A percentile compares a stretch with the other conserved stretches of the same genome.
phyloP scores from a whole-genome alignment of 1,140 invertebrate genomes.

The Aethina tumida region DNA sequence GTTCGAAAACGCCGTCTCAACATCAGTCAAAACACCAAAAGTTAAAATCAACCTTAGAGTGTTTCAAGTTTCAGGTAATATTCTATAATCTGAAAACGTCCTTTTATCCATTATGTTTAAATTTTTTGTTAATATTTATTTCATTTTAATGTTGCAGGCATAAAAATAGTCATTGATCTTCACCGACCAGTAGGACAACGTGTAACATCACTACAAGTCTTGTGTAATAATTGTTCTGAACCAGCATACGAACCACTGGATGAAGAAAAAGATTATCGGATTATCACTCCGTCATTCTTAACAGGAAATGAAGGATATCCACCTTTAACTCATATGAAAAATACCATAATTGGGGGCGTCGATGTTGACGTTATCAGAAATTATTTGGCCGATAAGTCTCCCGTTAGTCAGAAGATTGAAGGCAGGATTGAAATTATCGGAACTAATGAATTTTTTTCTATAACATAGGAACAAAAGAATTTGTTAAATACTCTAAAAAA shows the following conservation, averaged over 20 bases:
- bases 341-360: constrained; percentile 17
- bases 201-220: constrained; percentile 43
- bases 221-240: constrained; percentile 54
- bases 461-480: too few species aligned
- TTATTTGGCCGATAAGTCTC: constrained; percentile 31
- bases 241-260: constrained; percentile 49
- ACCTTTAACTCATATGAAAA: constrained; percentile 31
- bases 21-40: constrained; percentile 26
- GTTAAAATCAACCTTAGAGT: constrained; percentile 41
- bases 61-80: constrained; percentile 37
- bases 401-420: constrained; percentile 33
- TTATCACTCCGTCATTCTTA: constrained; percentile 53
- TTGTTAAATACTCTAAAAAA: too few species aligned
- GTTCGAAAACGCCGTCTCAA: constrained; percentile 36
- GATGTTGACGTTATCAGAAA: constrained; percentile 28
- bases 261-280: constrained; percentile 43
- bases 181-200: constrained; percentile 43
- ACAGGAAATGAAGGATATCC: constrained; percentile 52
- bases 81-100: not conserved
- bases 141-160: constrained; percentile 17
- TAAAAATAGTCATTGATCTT: constrained; percentile 42
- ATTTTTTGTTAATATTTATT: not conserved
- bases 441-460: too few species aligned
- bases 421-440: constrained; percentile 29
- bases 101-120: not conserved